These are phyloP conservation scores for Pardosa pseudoannulata DNA, from an alignment of 2,888 invertebrate genomes.

Conservation along the genomic window DNA sequence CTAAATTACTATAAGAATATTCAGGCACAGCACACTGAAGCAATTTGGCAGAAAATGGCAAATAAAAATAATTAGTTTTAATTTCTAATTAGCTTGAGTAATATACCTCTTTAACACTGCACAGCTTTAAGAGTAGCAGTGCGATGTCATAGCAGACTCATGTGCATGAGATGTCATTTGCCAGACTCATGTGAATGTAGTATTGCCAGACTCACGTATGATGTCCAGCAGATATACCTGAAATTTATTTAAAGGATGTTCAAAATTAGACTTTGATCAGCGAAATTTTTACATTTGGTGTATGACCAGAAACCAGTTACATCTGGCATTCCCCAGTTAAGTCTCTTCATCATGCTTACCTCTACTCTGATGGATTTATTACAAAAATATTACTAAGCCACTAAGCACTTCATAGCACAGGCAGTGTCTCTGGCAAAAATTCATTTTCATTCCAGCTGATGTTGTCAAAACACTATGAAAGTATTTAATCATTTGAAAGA, in stretches of 20 bases:
- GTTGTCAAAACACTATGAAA: no score
- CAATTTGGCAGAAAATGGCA: slow-evolving; percentile 47
- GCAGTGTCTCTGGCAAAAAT: slow-evolving; percentile 65
- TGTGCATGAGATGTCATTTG: slow-evolving; percentile 68
- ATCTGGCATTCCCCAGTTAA: slow-evolving; percentile 55
- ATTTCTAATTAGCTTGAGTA: slow-evolving; percentile 65
- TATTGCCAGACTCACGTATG: slow-evolving; percentile 69
- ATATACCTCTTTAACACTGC: slow-evolving; percentile 70
- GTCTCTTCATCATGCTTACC: slow-evolving; percentile 11
- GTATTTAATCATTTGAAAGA: no score
- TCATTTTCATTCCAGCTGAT: no score
- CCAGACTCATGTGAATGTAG: slow-evolving; percentile 53
- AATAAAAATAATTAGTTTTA: slow-evolving; percentile 44
- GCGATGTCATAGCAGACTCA: slow-evolving; percentile 68
- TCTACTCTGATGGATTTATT: not conserved
- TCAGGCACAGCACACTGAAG: slow-evolving; percentile 42
- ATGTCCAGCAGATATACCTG: slow-evolving; percentile 71
- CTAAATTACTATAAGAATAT: slow-evolving; percentile 13
- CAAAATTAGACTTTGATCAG: slow-evolving; percentile 61
- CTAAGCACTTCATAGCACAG: slow-evolving; percentile 66
- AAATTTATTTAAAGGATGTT: slow-evolving; percentile 71
- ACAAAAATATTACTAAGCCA: slow-evolving; percentile 44
- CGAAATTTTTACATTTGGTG: slow-evolving; percentile 65
- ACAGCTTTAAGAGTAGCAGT: slow-evolving; percentile 69
- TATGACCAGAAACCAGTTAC: slow-evolving; percentile 66